A percentile compares a stretch with the other conserved stretches of the same genome.
Conservation (phyloP, 1,140 invertebrate genomes). For the Tachypleus tridentatus region DNA sequence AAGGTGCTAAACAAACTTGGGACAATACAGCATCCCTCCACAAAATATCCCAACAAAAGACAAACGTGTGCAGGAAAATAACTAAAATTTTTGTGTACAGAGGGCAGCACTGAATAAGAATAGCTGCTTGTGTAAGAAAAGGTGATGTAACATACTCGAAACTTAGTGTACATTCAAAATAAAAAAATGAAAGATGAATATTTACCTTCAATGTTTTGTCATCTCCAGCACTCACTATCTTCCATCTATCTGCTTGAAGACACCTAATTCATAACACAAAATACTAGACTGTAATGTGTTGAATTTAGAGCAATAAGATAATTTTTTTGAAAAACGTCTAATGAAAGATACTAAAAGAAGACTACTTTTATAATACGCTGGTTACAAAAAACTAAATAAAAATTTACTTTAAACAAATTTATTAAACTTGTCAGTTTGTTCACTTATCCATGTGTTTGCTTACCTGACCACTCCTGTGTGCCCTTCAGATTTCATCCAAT, state of each 20-base stretch:
- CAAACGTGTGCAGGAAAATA: too few relatives aligned
- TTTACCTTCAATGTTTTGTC: slow-evolving; percentile 44
- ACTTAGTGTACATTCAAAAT: too few relatives aligned
- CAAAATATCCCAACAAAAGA: too few relatives aligned
- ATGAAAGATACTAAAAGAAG: too few relatives aligned
- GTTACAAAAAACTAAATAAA: too few relatives aligned
- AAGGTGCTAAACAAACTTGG: too few relatives aligned
- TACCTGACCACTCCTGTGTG: slow-evolving; percentile 40
- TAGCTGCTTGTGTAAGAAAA: not conserved
- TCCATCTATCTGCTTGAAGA: slow-evolving; percentile 41
- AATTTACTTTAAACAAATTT: too few relatives aligned
- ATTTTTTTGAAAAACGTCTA: too few relatives aligned
- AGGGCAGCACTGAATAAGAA: not conserved
- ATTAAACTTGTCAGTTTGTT: too few relatives aligned
- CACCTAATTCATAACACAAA: slow-evolving; percentile 31
- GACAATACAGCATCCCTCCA: too few relatives aligned
- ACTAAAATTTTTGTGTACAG: not conserved
- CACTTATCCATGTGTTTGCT: not conserved
- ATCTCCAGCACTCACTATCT: slow-evolving; percentile 43
- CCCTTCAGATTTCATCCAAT: slow-evolving; percentile 44
- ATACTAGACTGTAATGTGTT: not conserved
- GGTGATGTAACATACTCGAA: too few relatives aligned
- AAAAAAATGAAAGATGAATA: not conserved
- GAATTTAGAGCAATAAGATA: slow-evolving; percentile 1
- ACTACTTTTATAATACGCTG: too few relatives aligned